These are phyloP conservation scores for Sebastes fasciatus DNA, from an alignment of 2,113 vertebrate genomes.

Conservation along the genomic window DNA sequence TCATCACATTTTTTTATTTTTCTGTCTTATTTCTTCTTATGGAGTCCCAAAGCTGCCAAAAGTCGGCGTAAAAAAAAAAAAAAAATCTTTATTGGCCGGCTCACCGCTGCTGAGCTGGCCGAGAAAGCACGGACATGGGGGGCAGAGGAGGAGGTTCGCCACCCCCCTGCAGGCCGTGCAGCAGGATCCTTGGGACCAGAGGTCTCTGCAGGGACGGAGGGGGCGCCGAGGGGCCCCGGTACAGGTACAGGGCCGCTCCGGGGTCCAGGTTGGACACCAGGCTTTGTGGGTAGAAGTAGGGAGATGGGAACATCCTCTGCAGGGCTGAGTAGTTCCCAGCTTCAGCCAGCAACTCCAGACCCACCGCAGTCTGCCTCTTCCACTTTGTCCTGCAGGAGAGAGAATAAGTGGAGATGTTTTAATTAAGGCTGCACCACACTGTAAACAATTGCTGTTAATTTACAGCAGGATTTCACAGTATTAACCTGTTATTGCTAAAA, in stretches of 20 bases:
- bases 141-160: slow-evolving; percentile 91
- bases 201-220: slow-evolving; percentile 94
- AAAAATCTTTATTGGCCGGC: slow-evolving; percentile 40
- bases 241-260: slow-evolving; percentile 94
- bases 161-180: slow-evolving; percentile 94
- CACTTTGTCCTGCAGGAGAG: slow-evolving; percentile 91
- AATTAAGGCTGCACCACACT: too few relatives aligned
- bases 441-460: too few relatives aligned
- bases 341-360: slow-evolving; percentile 95
- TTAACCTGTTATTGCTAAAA: too few relatives aligned
- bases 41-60: slow-evolving; percentile 64
- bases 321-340: slow-evolving; percentile 97
- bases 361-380: slow-evolving; percentile 98
- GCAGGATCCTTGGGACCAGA: slow-evolving; percentile 94
- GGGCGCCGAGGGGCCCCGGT: slow-evolving; percentile 93
- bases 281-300: slow-evolving; percentile 98
- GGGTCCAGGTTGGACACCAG: slow-evolving; percentile 97
- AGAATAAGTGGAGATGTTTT: too few relatives aligned
- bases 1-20: slow-evolving; percentile 14
- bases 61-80: slow-evolving; percentile 20
- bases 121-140: slow-evolving; percentile 90
- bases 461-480: too few relatives aligned
- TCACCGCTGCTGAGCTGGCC: slow-evolving; percentile 94
- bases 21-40: slow-evolving; percentile 47
- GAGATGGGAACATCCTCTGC: slow-evolving; percentile 98